Evolutionary conservation across 2,113 vertebrate species (phyloP), one percentile per base, ranked within the genome.

Genomic region (Baryphthengus martii): DNA sequence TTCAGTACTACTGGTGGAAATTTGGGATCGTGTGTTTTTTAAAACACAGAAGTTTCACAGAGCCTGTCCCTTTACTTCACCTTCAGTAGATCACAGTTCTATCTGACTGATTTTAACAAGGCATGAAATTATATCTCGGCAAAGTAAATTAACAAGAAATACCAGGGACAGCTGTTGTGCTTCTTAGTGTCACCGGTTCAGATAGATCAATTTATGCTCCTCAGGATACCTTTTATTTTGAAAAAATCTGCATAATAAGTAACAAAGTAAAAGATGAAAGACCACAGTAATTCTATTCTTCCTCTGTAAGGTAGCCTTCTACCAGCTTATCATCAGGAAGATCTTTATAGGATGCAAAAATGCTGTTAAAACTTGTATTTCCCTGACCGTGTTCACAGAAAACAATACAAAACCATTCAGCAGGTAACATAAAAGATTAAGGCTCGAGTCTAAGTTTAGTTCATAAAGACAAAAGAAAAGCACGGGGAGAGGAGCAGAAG

Each of bases 81-180:
- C 85, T 96, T 96, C 72, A 96, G 58, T 21, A 83, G 87, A 93
- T 58, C 87, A 88, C 14, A 81, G 47, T 66, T 94, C 72, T 52
- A 35, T 90, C 52, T 26, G 33, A 91, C 40, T 85, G 45, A 91
- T 96, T 97, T 95, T 92, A 94, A 96, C 39, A 89, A 96, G 84
- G 88, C 89, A 93, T 93, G 71, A 96, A 96, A 96, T 97, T 96
- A 93, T 65, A 42, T 56, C 66, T 93, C 75, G 91, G 49, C 59
- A 77, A 93, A 97, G 66, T 92, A 97, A 97, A 93, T 96, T 93
- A 95, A 82, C 35, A 82, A 75, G 72, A 49, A 96, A 87, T 62
- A 82, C 37, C 8, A 81, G 50, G 18, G 53, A 97, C 52, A 93
- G 76, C 68, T 75, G 88, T 62, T 95, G 29, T 17, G 89, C 95